phyloP scores from a whole-genome alignment of 2,797 vertebrate genomes.

The Anguilla megastoma region DNA sequence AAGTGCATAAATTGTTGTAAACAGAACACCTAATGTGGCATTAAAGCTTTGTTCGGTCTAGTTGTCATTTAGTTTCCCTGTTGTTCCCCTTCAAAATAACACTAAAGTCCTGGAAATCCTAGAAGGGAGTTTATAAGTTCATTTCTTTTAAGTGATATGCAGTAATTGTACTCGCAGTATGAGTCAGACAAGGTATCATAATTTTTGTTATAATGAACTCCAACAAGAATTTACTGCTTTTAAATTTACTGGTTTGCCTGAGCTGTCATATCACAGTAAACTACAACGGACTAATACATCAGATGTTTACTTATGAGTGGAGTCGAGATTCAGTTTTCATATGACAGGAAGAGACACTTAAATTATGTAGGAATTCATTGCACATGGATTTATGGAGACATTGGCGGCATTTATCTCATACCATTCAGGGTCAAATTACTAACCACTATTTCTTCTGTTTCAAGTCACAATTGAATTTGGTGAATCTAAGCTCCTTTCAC shows the following conservation, averaged over 20 bases:
- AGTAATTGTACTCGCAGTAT: no score
- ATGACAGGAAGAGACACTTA: slow-evolving; percentile 9
- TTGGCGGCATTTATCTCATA: neutral
- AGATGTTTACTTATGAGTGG: neutral
- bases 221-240: no score
- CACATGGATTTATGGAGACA: slow-evolving; percentile 15
- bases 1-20: neutral
- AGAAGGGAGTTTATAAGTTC: no score
- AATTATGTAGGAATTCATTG: slow-evolving; percentile 23
- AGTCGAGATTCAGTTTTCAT: slow-evolving; percentile 13
- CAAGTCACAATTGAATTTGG: neutral
- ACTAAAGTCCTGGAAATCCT: neutral
- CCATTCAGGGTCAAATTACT: neutral
- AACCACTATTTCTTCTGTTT: slow-evolving; percentile 21
- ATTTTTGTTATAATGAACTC: no score
- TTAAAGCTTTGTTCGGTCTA: neutral
- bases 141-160: neutral
- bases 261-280: neutral
- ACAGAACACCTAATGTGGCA: neutral
- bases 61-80: neutral
- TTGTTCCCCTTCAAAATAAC: neutral
- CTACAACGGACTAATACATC: neutral
- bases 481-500: neutral
- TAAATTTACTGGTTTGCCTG: neutral
- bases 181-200: no score